Conservation (phyloP, 92 coral and sea anemone genomes). For the Epizoanthus stellaris region DNA sequence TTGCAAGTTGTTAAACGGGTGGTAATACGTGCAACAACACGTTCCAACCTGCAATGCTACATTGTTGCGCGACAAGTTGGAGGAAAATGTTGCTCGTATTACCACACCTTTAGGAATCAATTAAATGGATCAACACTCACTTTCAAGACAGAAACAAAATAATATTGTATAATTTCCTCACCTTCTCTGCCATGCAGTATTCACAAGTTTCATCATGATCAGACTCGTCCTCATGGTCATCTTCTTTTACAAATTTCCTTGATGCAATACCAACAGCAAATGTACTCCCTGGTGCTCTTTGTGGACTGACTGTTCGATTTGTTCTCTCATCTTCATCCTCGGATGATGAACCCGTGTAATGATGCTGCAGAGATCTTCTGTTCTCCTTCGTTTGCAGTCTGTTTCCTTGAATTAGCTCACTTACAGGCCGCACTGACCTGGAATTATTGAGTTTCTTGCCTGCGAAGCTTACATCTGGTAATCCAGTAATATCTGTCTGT, state of each 20-base stretch:
- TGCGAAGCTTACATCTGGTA: slow-evolving; percentile 80
- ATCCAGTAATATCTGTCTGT: slow-evolving; percentile 23
- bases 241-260: slow-evolving; percentile 60
- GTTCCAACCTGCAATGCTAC: no score
- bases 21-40: no score
- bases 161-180: slow-evolving; percentile 17
- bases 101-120: no score
- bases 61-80: no score
- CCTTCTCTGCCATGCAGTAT: slow-evolving; percentile 98
- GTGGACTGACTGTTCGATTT: slow-evolving; percentile 55
- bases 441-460: slow-evolving; percentile 62
- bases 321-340: slow-evolving; percentile 96
- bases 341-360: slow-evolving; percentile 82
- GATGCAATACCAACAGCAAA: slow-evolving; percentile 96
- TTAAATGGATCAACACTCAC: no score
- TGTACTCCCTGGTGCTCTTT: slow-evolving; percentile 70
- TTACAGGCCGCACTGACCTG: slow-evolving; percentile 70
- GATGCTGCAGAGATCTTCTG: slow-evolving; percentile 78
- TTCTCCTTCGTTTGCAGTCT: slow-evolving; percentile 69
- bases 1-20: no score
- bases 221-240: slow-evolving; percentile 70
- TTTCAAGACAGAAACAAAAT: no score
- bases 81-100: no score
- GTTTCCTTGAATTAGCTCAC: slow-evolving; percentile 83
- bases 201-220: slow-evolving; percentile 95